Conservation (phyloP, 1,140 invertebrate genomes). For the Manduca sexta region DNA sequence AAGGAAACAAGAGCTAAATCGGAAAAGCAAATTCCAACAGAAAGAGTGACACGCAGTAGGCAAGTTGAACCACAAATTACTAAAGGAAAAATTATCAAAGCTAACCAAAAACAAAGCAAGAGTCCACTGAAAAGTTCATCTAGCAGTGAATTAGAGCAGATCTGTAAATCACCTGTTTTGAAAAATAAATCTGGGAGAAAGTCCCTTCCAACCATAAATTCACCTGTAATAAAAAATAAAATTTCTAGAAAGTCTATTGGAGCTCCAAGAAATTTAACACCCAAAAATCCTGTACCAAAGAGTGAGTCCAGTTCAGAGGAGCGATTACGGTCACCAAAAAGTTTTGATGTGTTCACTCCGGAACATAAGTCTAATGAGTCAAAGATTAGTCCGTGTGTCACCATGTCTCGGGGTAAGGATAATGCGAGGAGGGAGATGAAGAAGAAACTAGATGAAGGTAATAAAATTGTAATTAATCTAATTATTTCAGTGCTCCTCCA, state of each 20-base stretch:
- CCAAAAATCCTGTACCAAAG: slow-evolving; percentile 35
- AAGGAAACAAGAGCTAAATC: slow-evolving; percentile 10
- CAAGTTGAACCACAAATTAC: not conserved
- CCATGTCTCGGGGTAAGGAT: slow-evolving; percentile 46
- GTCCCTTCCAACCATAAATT: slow-evolving; percentile 5
- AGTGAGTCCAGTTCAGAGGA: slow-evolving; percentile 58
- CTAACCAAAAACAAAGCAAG: not conserved
- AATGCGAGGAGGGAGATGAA: slow-evolving; percentile 58
- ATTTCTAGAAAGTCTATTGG: slow-evolving; percentile 23
- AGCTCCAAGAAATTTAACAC: slow-evolving; percentile 12
- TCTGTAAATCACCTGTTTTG: slow-evolving; percentile 7
- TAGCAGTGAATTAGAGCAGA: slow-evolving; percentile 18
- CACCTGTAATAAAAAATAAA: slow-evolving; percentile 4
- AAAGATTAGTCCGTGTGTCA: slow-evolving; percentile 51
- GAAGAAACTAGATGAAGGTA: slow-evolving; percentile 52
- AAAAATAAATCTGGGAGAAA: slow-evolving; percentile 4
- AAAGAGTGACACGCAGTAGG: not conserved
- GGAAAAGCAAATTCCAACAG: slow-evolving; percentile 4
- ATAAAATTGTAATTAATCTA: not conserved
- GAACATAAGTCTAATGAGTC: slow-evolving; percentile 34
- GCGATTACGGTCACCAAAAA: slow-evolving; percentile 38
- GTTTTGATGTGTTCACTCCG: slow-evolving; percentile 25
- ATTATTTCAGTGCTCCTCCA: no score
- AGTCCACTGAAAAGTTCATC: not conserved
- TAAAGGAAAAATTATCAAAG: not conserved